Evolutionary conservation across 2,113 vertebrate genomes (phyloP).

Genomic region (Trogon melanurus): DNA sequence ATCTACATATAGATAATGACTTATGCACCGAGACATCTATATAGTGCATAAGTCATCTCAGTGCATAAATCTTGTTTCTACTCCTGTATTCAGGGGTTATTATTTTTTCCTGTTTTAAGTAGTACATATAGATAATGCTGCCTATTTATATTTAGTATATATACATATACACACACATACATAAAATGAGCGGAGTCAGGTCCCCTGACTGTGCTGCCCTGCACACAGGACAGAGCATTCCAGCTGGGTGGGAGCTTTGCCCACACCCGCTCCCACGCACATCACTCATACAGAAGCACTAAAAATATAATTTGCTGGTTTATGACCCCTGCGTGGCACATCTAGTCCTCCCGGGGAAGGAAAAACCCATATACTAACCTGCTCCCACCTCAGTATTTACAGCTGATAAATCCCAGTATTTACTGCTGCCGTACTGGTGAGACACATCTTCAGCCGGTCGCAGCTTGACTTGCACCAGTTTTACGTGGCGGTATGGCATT

Average conservation of each 20-base stretch:
- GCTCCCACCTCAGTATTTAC: background rate
- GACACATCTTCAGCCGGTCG: background rate
- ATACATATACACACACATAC: background rate
- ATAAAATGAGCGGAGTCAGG: rapidly evolving
- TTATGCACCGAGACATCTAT: background rate
- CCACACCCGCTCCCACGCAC: background rate
- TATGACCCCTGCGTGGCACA: background rate
- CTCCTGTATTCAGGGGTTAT: background rate
- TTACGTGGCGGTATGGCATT: rapidly evolving
- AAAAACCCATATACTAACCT: background rate
- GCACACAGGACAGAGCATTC: background rate
- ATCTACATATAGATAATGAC: background rate
- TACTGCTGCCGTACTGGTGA: background rate
- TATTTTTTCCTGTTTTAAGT: background rate
- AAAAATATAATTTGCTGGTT: background rate
- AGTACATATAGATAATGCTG: background rate
- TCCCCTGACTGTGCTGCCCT: background rate
- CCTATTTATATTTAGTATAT: background rate
- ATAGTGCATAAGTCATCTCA: background rate
- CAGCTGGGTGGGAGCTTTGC: background rate
- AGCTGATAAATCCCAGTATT: background rate
- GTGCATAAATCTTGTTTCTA: background rate
- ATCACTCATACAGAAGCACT: background rate
- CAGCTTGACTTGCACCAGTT: background rate
- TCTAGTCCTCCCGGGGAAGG: background rate